Evolutionary conservation across 2,113 vertebrate species (phyloP).

Genomic region (Xenopus laevis): DNA sequence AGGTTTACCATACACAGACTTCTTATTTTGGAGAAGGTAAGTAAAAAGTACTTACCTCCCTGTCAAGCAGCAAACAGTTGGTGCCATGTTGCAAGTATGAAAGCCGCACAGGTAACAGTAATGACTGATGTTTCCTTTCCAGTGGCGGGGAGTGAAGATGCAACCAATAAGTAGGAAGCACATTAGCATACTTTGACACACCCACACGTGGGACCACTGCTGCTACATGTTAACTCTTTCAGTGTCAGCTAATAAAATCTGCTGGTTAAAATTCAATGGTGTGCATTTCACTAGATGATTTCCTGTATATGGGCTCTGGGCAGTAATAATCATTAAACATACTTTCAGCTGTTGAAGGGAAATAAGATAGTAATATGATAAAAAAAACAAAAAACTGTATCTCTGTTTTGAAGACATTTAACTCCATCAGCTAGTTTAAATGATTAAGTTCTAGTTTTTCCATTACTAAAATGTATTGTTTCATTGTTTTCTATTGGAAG

Average conservation of each 20-base stretch:
- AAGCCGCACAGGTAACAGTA: constrained; percentile 13
- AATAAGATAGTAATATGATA: no score
- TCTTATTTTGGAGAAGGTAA: not conserved
- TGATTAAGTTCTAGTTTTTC: no score
- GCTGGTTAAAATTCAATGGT: no score
- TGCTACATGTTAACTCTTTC: constrained; percentile 19
- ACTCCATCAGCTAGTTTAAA: no score
- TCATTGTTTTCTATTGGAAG: no score
- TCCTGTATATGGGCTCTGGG: no score
- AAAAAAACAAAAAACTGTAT: no score
- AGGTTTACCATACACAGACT: not conserved
- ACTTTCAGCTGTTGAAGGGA: no score
- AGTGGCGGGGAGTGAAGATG: constrained; percentile 22
- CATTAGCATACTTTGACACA: constrained; percentile 20
- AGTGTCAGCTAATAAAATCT: not conserved
- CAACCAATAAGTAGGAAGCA: constrained; percentile 12
- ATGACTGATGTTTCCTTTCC: constrained; percentile 17
- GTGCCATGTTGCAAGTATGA: constrained; percentile 30
- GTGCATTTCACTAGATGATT: no score
- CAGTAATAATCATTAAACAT: no score
- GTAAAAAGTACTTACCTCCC: constrained; percentile 7
- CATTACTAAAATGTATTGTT: no score
- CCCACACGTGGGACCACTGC: not conserved
- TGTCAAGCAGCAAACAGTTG: not conserved
- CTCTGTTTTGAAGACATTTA: no score